These are phyloP conservation scores for Chascanopsetta lugubris DNA, from an alignment of 2,113 vertebrate species.

Conservation along the genomic window DNA sequence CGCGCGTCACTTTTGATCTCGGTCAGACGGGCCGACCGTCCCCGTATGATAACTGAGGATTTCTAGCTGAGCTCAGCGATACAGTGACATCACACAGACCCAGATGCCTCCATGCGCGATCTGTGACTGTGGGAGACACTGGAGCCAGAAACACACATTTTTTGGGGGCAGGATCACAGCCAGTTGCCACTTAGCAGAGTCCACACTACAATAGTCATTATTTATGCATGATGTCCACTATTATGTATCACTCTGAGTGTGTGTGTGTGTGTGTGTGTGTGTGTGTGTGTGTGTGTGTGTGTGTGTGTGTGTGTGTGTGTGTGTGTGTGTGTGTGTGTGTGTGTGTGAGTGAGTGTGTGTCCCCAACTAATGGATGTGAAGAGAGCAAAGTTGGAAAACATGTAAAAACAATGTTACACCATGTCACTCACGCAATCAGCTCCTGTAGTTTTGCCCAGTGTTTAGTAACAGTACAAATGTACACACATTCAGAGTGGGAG, in stretches of 20 bases:
- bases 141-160: conserved; percentile 54
- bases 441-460: conserved; percentile 13
- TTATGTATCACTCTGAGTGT: conserved; percentile 61
- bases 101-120: conserved; percentile 44
- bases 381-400: conserved; percentile 25
- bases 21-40: conserved; percentile 22
- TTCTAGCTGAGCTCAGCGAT: conserved; percentile 17
- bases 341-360: conserved; percentile 42
- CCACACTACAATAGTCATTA: conserved; percentile 65
- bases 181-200: conserved; percentile 66
- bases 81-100: conserved; percentile 28
- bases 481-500: neutral
- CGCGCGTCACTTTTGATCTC: conserved; percentile 58
- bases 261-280: conserved; percentile 37
- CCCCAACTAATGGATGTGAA: conserved; percentile 9
- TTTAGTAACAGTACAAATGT: too few relatives aligned
- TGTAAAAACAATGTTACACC: conserved; percentile 12
- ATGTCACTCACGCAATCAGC: conserved; percentile 9
- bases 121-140: conserved; percentile 43
- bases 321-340: conserved; percentile 40
- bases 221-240: conserved; percentile 69
- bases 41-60: conserved; percentile 52
- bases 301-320: conserved; percentile 54
- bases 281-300: conserved; percentile 43
- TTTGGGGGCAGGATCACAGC: conserved; percentile 58